Base-by-base conservation (phyloP, 2,797 vertebrate species). In the Amphiprion clarkii region DNA sequence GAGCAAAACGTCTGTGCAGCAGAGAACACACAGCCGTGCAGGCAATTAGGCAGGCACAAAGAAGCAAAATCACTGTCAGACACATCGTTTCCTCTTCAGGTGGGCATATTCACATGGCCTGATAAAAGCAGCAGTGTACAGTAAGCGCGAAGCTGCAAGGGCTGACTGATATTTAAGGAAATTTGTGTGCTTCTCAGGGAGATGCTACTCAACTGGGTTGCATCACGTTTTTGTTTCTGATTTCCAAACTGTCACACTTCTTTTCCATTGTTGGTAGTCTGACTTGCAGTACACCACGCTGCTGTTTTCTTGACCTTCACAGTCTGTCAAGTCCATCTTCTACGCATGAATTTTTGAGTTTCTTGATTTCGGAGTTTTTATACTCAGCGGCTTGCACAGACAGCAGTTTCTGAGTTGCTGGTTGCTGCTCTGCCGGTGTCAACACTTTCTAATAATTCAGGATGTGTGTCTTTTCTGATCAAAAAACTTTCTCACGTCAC, bases 261-360 rank as follows among this genome's bases (percentile, higher is more conserved):
- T 3, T 31, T 56, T 44, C 21, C 33, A n/a, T 36, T 60, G 19
- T 19, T 23, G 2, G 23, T 19, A 53, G 36, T 33, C 13, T 48
- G 14, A 36, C 51, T 7, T 25, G 48, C 12, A 42, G 19, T n/a
- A 19, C 44, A 51, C 39, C 33, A 7, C 13, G 0, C 53, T 56
- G 19, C 23, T 55, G 11, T 67, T 64, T 64, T 64, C 33, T 73
- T 31, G 23, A 23, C 29, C 29, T 58, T 10, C 44, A 51, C 17
- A 56, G 53, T 44, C 27, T 29, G 58, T 60, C 51, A 44, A 71
- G 46, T 57, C 57, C 17, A 40, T 66, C 33, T 54, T 58, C 7
- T n/a, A 49, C 42, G 10, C 27, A 31, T 31, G 21, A 3, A 21
- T 55, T 36, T 62, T 59, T 55, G 4, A 59, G 5, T 36, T 58